These are phyloP conservation scores for Peromyscus aztecus DNA, from an alignment of 2,797 vertebrate species.

Conservation along the genomic window DNA sequence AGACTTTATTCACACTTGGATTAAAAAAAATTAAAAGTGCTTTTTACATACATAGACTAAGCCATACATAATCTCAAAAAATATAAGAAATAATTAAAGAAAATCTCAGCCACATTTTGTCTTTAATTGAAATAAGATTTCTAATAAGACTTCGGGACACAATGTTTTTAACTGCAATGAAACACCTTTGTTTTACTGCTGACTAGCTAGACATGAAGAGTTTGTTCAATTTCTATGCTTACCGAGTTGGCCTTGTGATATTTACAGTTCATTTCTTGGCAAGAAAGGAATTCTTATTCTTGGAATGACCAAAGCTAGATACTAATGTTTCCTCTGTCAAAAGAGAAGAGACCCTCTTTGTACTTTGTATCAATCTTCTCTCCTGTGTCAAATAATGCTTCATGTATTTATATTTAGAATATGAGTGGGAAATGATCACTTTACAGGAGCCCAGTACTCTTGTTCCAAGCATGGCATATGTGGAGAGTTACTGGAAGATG, in stretches of 20 bases:
- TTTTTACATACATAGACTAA: too few relatives aligned
- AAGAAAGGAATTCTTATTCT: neutral
- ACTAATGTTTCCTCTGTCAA: slow-evolving; percentile 12
- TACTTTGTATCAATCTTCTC: neutral
- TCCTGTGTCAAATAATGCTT: neutral
- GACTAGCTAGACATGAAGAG: neutral
- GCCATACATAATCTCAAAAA: neutral
- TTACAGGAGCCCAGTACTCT: neutral
- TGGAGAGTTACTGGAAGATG: neutral
- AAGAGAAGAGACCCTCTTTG: neutral
- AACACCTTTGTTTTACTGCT: neutral
- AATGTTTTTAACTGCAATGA: neutral
- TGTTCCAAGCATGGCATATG: neutral
- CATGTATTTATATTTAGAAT: neutral
- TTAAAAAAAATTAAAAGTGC: too few relatives aligned
- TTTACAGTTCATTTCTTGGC: neutral
- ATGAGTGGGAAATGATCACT: neutral
- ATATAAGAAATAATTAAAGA: neutral
- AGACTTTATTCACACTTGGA: too few relatives aligned
- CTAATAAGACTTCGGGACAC: neutral
- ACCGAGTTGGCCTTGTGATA: neutral
- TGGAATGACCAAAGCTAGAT: neutral
- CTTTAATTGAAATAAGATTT: neutral
- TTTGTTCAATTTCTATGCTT: neutral
- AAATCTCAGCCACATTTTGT: neutral